A percentile compares a stretch with the other conserved stretches of the same genome.
phyloP scores from a whole-genome alignment of 2,888 invertebrate genomes.

The Drosophila tripunctata region DNA sequence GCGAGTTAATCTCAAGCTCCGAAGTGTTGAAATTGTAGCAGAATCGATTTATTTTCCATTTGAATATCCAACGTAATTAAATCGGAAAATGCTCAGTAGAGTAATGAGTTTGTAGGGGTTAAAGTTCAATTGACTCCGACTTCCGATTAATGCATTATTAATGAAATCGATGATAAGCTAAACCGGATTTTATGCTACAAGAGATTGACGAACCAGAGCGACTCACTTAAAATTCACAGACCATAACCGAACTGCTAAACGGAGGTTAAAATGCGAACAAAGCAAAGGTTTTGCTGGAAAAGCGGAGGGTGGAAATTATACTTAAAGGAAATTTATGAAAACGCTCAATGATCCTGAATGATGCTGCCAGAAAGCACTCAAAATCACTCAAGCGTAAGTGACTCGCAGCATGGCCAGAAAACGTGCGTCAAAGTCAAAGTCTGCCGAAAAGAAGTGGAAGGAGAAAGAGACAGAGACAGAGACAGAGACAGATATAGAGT shows the following conservation, averaged over 20 bases:
- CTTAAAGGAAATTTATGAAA: constrained; percentile 75
- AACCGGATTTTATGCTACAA: constrained; percentile 34
- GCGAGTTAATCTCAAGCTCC: neutral
- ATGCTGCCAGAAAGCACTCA: constrained; percentile 54
- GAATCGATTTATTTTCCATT: neutral
- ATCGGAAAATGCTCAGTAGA: constrained; percentile 1
- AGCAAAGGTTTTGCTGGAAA: constrained; percentile 33
- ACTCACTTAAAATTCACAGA: constrained; percentile 66
- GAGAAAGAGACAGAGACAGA: neutral
- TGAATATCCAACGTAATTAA: constrained; percentile 6
- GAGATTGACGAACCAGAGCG: constrained; percentile 30
- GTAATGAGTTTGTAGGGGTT: neutral
- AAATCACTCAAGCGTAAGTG: constrained; percentile 72
- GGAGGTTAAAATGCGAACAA: constrained; percentile 73
- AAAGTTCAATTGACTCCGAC: neutral
- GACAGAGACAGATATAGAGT: constrained; percentile 3
- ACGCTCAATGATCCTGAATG: constrained; percentile 78
- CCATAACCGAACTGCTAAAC: constrained; percentile 78
- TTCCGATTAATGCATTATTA: constrained; percentile 27
- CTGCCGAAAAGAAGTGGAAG: neutral
- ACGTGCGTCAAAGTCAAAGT: constrained; percentile 54
- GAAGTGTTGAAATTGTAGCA: neutral
- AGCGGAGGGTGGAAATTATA: constrained; percentile 43
- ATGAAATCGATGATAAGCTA: constrained; percentile 47
- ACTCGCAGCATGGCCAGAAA: constrained; percentile 56